Conservation (phyloP, 1,140 invertebrate genomes). For the Oryctes rhinoceros region DNA sequence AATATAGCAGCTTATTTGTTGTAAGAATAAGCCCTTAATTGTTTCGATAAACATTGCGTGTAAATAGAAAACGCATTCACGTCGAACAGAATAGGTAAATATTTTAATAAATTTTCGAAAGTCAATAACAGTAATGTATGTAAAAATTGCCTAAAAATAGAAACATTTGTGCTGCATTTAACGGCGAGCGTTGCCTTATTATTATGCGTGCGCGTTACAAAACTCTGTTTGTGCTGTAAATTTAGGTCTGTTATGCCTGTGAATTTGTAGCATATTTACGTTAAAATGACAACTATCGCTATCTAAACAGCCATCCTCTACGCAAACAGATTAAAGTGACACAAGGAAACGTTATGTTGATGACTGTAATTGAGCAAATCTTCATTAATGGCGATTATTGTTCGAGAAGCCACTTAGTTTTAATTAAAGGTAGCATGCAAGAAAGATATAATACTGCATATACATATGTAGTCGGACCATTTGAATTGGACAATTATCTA, state of each 20-base stretch:
- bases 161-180: conserved; percentile 30
- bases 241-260: conserved; percentile 32
- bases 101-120: conserved; percentile 37
- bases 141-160: conserved; percentile 37
- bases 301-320: conserved; percentile 15
- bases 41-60: conserved; percentile 5
- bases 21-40: conserved; percentile 19
- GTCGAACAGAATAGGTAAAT: conserved; percentile 11
- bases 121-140: conserved; percentile 25
- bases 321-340: conserved; percentile 32
- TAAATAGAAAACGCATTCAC: conserved; percentile 36
- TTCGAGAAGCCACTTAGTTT: background rate
- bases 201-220: conserved; percentile 20
- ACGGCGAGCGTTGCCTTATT: background rate
- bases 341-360: conserved; percentile 34
- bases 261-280: conserved; percentile 30
- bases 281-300: conserved; percentile 37
- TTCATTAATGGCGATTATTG: conserved; percentile 17
- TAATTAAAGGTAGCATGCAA: conserved; percentile 18
- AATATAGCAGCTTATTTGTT: conserved; percentile 23
- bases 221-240: conserved; percentile 26
- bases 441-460: background rate
- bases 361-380: conserved; percentile 17
- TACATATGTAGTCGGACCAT: background rate
- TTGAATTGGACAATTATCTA: background rate